Evolutionary conservation across 1,140 invertebrate genomes (phyloP).

Genomic region (Heliconius eleuchia): DNA sequence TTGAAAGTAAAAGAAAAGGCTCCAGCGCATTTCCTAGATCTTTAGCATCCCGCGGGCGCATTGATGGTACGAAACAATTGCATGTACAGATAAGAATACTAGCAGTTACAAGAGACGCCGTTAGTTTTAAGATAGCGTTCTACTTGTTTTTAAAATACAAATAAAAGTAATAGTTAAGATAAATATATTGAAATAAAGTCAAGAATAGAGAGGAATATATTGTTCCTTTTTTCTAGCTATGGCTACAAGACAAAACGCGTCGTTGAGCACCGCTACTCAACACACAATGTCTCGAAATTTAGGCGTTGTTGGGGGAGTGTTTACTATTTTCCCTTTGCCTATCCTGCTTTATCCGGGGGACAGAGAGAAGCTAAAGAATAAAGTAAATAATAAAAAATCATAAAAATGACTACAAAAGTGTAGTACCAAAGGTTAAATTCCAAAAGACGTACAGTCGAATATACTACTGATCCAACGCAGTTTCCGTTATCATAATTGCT

Average conservation of each 20-base stretch:
- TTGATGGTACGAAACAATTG: conserved; percentile 42
- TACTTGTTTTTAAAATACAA: neutral
- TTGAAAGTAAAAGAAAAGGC: conserved; percentile 13
- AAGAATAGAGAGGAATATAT: no score
- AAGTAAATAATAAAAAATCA: no score
- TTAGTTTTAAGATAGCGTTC: conserved; percentile 19
- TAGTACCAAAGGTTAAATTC: neutral
- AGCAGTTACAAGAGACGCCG: conserved; percentile 25
- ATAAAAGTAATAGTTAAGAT: neutral
- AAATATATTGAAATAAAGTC: neutral
- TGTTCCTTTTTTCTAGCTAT: no score
- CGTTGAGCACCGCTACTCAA: no score
- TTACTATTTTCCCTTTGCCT: no score
- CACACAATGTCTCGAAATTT: no score
- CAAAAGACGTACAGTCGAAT: neutral
- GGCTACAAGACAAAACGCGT: no score
- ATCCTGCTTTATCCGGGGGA: no score
- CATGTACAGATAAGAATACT: conserved; percentile 34
- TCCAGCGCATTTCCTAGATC: conserved; percentile 23
- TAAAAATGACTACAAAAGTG: no score
- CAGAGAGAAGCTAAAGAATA: no score
- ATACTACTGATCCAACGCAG: conserved; percentile 4
- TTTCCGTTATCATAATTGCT: conserved; percentile 32
- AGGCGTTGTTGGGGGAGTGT: no score
- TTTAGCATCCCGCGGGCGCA: conserved; percentile 33